Percentiles rank a stretch among this genome's conserved stretches.
These are phyloP conservation scores for Vesta saturnalis DNA, from an alignment of 2,888 invertebrate genomes.

Conservation along the genomic window DNA sequence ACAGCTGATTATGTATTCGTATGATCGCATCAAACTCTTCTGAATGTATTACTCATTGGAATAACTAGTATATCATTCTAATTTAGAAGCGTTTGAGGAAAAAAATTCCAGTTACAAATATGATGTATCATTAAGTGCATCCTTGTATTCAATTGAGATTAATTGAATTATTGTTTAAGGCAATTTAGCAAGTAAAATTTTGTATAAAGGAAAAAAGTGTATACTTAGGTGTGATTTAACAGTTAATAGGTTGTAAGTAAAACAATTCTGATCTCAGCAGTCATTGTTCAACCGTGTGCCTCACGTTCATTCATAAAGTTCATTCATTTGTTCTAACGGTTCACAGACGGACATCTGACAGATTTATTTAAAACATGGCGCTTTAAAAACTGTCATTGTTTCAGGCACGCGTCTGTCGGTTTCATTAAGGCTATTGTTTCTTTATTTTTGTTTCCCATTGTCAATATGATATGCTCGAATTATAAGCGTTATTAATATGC, in stretches of 20 bases:
- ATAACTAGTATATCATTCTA: conserved; percentile 21
- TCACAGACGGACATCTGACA: conserved; percentile 44
- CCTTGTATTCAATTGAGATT: neutral
- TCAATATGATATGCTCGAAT: neutral
- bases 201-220: conserved; percentile 11
- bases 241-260: conserved; percentile 36
- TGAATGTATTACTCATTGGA: conserved; percentile 35
- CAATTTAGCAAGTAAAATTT: neutral
- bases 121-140: neutral
- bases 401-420: conserved; percentile 41
- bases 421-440: conserved; percentile 19
- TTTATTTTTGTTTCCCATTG: conserved; percentile 13
- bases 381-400: conserved; percentile 43
- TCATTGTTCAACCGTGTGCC: conserved; percentile 39
- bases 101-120: no score
- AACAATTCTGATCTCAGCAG: conserved; percentile 37
- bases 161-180: no score
- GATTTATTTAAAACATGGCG: conserved; percentile 46
- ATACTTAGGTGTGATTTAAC: conserved; percentile 30
- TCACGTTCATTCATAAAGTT: conserved; percentile 43
- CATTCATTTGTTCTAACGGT: conserved; percentile 47
- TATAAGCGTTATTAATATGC: neutral
- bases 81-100: no score
- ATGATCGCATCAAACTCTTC: conserved; percentile 25
- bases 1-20: conserved; percentile 30